Evolutionary conservation across 1,140 invertebrate species (phyloP), one percentile per base, ranked within the genome.

Genomic region (Drosophila virilis): DNA sequence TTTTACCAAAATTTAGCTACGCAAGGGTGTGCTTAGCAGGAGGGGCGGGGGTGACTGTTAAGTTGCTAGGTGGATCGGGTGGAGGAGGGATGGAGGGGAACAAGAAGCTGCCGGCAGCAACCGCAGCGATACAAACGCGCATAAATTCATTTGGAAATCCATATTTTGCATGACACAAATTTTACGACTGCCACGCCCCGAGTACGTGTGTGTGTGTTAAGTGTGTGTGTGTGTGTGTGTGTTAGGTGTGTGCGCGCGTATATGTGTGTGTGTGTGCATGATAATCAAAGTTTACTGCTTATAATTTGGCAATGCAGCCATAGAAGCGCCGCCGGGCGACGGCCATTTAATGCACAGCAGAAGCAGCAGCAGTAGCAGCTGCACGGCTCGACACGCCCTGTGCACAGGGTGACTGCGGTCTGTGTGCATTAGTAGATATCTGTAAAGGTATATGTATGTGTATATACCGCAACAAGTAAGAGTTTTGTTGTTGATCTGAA

Each of bases 101-200:
- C 22, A 4, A 5, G 22, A 28, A 5, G 22, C 22, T 28, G 22
- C 22, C 32, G 15, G 38, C 48, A 60, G 42, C n/a, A 59, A 55
- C 72, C 50, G 62, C 61, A 78, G 58, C 62, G 43, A 77, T 67
- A 67, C 73, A 72, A 78, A 73, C 46, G 74, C 77, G 54, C 77
- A 78, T 78, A 78, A 78, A 78, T 78, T 78, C 74, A 76, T 78
- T 78, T 76, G 52, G 62, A 72, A 78, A 76, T 78, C 74, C 77
- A 78, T 78, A 78, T 78, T 78, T 76, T 72, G 62, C 77, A 76
- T 76, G 68, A 76, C 62, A 78, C 62, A 64, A 72, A 78, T 78
- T 78, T 78, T 62, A 76, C 50, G 68, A 67, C 68, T 58, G 22
- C 67, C 61, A 72, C 61, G 74, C 50, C 73, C 61, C 32, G 8